Conservation (phyloP, 1,140 invertebrate species). For the Drosophila leontia region DNA sequence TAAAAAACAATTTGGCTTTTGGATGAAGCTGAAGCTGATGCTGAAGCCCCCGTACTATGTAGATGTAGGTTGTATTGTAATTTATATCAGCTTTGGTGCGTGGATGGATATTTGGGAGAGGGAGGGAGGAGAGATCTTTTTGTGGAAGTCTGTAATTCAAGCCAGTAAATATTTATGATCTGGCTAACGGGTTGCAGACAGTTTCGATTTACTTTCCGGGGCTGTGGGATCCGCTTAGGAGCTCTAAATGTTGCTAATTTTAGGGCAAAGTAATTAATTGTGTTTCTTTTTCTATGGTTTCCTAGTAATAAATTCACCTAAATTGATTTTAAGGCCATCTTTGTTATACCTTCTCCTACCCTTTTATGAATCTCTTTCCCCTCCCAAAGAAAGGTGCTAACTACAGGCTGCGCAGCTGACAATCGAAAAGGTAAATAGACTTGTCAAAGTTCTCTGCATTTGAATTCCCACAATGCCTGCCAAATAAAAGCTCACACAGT, state of each 20-base stretch:
- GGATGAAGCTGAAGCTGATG: constrained; percentile 32
- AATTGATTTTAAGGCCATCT: background rate
- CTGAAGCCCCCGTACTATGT: constrained; percentile 28
- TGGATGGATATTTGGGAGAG: constrained; percentile 18
- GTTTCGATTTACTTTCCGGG: constrained; percentile 30
- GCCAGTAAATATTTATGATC: constrained; percentile 56
- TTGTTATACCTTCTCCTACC: background rate
- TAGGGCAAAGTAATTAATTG: constrained; percentile 9
- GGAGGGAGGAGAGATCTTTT: constrained; percentile 1
- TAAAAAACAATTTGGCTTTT: constrained; percentile 84
- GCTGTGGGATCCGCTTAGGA: background rate
- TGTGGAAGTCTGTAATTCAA: constrained; percentile 44
- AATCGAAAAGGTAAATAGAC: constrained; percentile 63
- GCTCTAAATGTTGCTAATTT: constrained; percentile 15
- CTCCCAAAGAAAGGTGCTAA: constrained; percentile 60
- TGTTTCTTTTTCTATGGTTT: background rate
- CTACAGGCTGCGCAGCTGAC: constrained; percentile 41
- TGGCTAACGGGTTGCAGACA: constrained; percentile 50
- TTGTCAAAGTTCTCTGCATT: constrained; percentile 70
- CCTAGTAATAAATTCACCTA: background rate
- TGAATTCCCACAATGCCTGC: constrained; percentile 64
- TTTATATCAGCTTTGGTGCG: constrained; percentile 65
- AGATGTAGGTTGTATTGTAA: constrained; percentile 64
- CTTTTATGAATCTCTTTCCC: background rate
- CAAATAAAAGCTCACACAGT: constrained; percentile 46